phyloP scores from a whole-genome alignment of 2,888 invertebrate species.

The Heliconius erato region DNA sequence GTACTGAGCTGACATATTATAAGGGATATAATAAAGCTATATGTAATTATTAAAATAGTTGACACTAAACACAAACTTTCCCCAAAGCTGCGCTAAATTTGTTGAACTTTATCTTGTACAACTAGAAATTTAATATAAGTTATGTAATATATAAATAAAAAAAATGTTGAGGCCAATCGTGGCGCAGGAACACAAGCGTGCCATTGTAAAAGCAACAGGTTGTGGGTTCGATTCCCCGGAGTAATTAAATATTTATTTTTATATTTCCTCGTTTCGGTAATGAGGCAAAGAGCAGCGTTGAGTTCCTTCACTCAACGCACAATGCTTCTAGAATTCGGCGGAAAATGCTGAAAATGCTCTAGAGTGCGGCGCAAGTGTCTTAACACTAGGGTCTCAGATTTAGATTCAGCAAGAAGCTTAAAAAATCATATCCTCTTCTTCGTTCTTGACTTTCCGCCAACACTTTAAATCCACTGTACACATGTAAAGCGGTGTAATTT shows the following conservation, averaged over 20 bases:
- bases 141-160: neutral
- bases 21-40: neutral
- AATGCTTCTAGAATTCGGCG: neutral
- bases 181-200: too few species aligned
- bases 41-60: neutral
- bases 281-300: neutral
- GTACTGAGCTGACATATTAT: neutral
- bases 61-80: neutral
- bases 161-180: too few species aligned
- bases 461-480: too few species aligned
- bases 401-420: too few species aligned
- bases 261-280: neutral
- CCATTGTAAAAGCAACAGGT: too few species aligned
- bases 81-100: neutral
- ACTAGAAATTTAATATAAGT: neutral
- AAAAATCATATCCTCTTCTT: too few species aligned
- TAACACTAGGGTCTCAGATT: neutral
- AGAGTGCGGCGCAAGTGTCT: neutral
- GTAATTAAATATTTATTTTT: neutral
- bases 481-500: too few species aligned
- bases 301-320: neutral
- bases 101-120: neutral
- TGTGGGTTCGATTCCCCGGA: too few species aligned
- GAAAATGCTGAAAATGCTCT: neutral
- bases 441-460: too few species aligned